Base-by-base conservation (phyloP, 2,797 vertebrate genomes). In the Pseudocheirus occidentalis region DNA sequence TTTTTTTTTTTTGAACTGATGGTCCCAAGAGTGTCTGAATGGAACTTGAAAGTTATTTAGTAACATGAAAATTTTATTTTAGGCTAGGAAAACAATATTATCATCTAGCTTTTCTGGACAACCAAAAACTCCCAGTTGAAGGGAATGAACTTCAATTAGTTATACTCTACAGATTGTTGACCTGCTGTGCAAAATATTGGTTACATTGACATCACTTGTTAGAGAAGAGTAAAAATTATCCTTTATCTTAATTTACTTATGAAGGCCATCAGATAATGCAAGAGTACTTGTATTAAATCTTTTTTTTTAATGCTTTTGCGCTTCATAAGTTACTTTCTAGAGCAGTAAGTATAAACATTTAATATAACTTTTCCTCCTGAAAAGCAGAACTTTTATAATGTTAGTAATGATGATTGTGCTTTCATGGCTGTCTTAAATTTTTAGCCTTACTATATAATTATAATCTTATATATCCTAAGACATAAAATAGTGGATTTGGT, bases 71-170 rank as follows among this genome's bases (percentile, higher is more conserved):
- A 52, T 95, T 93, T 97, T 57, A 96, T 97, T 97, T 58, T 97
- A 97, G 95, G 95, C 91, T 93, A 96, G 94, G 4, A 1, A 62
- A 94, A 90, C 50, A 94, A 93, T 97, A 94, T 96, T 98, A 97
- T 97, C 97, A 96, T 55, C 54, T 97, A 94, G 92, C 93, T 96
- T 98, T 97, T 96, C 98, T 96, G 96, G 97, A 94, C 93, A 97
- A 96, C 96, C 92, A 95, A 91, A 98, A 98, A 40, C 66, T 97
- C 96, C 97, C 93, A 97, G 58, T 97, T 96, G 98, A 96, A 97
- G 93, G 96, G 55, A 95, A 97, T 58, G n/a, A 52, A 97, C 95
- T 96, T 97, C 93, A 95, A 94, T 97, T 97, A 95, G 56, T 95
- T 95, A 66, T 91, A 96, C 96, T 97, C 94, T 66, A 96, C 97